Evolutionary conservation across 2,888 invertebrate species (phyloP).

Genomic region (Brenthis hecate): DNA sequence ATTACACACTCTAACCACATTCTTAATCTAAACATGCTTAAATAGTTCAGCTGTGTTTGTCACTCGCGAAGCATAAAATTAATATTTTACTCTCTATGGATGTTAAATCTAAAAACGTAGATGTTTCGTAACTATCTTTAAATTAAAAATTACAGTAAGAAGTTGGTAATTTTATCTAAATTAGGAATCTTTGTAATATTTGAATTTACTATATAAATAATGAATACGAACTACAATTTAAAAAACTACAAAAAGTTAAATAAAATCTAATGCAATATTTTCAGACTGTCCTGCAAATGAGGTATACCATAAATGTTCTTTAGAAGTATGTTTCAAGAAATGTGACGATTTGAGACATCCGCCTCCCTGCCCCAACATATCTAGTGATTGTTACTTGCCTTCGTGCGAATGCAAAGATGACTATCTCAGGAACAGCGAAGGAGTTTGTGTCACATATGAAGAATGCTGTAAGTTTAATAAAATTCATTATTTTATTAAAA

Average conservation of each 20-base stretch:
- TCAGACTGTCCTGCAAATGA: constrained; percentile 49
- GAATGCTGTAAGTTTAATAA: constrained; percentile 44
- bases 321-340: constrained; percentile 45
- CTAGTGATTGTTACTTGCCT: constrained; percentile 45
- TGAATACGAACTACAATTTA: background rate
- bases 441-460: constrained; percentile 44
- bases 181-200: no score
- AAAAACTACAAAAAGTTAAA: background rate
- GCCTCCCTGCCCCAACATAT: constrained; percentile 44
- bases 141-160: no score
- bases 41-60: no score
- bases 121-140: no score
- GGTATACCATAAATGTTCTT: constrained; percentile 47
- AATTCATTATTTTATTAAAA: background rate
- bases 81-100: no score
- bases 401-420: constrained; percentile 44
- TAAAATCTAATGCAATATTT: constrained; percentile 10
- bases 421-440: constrained; percentile 45
- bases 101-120: no score
- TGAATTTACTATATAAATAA: no score
- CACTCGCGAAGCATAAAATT: no score
- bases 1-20: no score
- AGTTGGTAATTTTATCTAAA: no score
- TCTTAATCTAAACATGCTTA: no score
- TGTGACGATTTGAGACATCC: constrained; percentile 44